Evolutionary conservation across 2,888 invertebrate genomes (phyloP), one percentile per base, ranked within the genome.

Genomic region (Himalopsyche japonica): DNA sequence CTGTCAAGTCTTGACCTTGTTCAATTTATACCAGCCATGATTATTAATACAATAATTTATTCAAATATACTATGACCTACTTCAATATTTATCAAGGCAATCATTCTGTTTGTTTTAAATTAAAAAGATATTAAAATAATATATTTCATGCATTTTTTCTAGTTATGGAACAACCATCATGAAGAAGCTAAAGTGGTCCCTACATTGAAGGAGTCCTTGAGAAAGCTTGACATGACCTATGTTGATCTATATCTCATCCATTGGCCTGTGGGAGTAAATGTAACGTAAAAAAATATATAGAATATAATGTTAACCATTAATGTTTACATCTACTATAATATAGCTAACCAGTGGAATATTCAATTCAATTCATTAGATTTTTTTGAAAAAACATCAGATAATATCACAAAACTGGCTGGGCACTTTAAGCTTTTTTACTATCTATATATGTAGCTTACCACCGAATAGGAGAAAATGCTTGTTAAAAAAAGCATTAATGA

Each of bases 231-330:
- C 2, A 88, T 97, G 70, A 93, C 95, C 5, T 97, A 97, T 89
- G 91, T 98, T 18, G 97, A 97, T 89, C 91, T 97, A 18, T 97
- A 96, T 88, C 92, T 97, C 8, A 94, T 97, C 87, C 97, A 97
- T 88, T 95, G 96, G 95, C 97, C 97, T 0, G 91, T 96, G 82
- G 96, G 94, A 15, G 93, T 95, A 80, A 92, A 91, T 83, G 92
- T 92, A 85, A 90, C 24, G 32, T 27, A 10, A 57, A n/a, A n/a
- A n/a, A n/a, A 57, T 32, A 43, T 48, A 18, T 37, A 27, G 57
- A 10, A 70, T 2, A 15, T 2, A 70, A 70, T 20, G 20, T 24
- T n/a, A n/a, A 27, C 10, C 30, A 24, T 27, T 10, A 70, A 70
- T 12, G 30, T 24, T 37, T 37, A 1, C 37, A 37, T 37, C 6